Evolutionary conservation across 2,888 invertebrate genomes (phyloP), one percentile per base, ranked within the genome.

Genomic region (Dysmachus trigonus): DNA sequence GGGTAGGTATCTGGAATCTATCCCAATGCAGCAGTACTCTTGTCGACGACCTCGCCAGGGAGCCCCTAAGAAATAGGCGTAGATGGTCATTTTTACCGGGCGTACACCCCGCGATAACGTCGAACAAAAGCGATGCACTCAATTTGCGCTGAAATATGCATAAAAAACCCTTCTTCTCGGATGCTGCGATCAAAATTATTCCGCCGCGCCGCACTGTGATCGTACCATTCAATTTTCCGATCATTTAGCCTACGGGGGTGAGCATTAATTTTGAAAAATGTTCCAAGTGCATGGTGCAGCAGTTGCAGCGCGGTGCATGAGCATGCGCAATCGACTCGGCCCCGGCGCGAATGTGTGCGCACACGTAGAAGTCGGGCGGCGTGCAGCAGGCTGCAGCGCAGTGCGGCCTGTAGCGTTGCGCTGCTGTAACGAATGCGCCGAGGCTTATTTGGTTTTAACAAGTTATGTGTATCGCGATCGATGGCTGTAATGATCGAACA

Each of bases 401-500:
- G 22, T 2, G 62, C 62, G 6, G 27, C 62, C 47, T n/a, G 47
- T 47, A 62, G 27, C 62, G 27, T 30, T 41, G 38, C 15, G 13
- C 38, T 38, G 13, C 38, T 38, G 41, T 72, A 72, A 71, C 72
- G 83, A 72, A 71, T 83, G 72, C 22, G 41, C 41, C 53, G 38
- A 41, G 83, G 83, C 83, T 83, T 83, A 83, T 83, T 79, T 79
- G 79, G 79, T 79, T 72, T 79, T 81, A 86, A 79, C 85, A 86
- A 86, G 86, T 86, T 86, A 86, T 71, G 72, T 86, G 79, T 85
- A 71, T 76, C 73, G 51, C 86, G 83, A 86, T 86, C 86, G 71
- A 86, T 74, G 82, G 83, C 79, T 86, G 85, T 86, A 84, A 86
- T 83, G 82, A 86, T 83, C 86, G 73, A 82, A 86, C 83, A 86